A percentile compares a stretch with the other conserved stretches of the same genome.
Evolutionary conservation across 2,797 vertebrate genomes (phyloP).

Genomic region (Sphenopsis melanotis): DNA sequence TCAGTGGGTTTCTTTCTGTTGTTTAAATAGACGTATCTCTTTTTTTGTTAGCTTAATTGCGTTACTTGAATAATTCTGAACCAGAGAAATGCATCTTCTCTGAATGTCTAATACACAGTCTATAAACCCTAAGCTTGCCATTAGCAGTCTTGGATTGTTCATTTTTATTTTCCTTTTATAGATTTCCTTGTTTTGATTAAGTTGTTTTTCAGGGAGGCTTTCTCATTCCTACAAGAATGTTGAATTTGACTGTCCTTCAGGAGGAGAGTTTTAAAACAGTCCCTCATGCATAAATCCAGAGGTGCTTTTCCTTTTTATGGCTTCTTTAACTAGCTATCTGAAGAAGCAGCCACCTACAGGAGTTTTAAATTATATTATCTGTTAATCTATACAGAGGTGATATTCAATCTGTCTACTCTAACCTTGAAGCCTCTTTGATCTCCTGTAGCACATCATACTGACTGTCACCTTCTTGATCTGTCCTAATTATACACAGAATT

Average conservation of each 20-base stretch:
- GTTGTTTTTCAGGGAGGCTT: neutral
- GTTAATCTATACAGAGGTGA: neutral
- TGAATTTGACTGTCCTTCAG: neutral
- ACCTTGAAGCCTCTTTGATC: slow-evolving; percentile 22
- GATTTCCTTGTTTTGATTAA: neutral
- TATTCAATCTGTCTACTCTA: slow-evolving; percentile 11
- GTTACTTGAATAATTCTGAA: neutral
- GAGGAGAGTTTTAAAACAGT: neutral
- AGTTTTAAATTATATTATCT: slow-evolving; percentile 19
- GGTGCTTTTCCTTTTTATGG: neutral
- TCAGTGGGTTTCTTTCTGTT: neutral
- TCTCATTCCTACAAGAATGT: neutral
- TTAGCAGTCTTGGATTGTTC: neutral
- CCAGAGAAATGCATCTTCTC: neutral
- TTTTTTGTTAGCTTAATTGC: neutral
- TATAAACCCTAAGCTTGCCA: neutral
- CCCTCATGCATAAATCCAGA: neutral
- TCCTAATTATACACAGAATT: slow-evolving; percentile 10
- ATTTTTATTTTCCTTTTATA: neutral
- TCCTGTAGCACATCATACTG: neutral
- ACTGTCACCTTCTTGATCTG: slow-evolving; percentile 4
- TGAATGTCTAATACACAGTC: neutral
- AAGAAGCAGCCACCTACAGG: slow-evolving; percentile 6
- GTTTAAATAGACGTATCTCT: neutral
- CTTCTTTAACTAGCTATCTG: neutral